Evolutionary conservation across 2,888 invertebrate genomes (phyloP).

Genomic region (Euspilapteryx auroguttella): DNA sequence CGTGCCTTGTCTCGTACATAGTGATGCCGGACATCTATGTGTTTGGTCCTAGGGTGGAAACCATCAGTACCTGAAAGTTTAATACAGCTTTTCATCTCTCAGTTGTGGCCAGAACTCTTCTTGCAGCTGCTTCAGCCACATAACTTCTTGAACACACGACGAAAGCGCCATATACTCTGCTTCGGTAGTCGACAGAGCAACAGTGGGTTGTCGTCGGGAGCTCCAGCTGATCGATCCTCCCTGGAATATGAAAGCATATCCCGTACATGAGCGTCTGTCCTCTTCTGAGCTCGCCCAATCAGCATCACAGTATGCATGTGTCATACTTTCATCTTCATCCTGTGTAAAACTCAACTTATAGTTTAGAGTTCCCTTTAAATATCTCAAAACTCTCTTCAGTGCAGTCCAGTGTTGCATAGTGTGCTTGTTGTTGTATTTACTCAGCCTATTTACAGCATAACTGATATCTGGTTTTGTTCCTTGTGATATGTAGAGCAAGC

Average conservation of each 20-base stretch:
- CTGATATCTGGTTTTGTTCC: constrained; percentile 7
- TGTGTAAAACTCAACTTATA: constrained; percentile 5
- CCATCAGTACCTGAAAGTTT: neutral
- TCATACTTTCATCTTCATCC: constrained; percentile 1
- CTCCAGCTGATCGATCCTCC: constrained; percentile 9
- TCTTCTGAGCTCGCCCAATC: constrained; percentile 8
- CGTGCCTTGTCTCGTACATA: constrained; percentile 8
- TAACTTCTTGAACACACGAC: neutral
- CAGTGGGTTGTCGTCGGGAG: constrained; percentile 3
- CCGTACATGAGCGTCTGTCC: constrained; percentile 8
- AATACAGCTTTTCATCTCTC: neutral
- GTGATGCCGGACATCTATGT: constrained; percentile 8
- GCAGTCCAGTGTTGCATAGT: constrained; percentile 8
- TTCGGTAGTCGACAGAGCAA: neutral
- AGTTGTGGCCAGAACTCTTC: no score
- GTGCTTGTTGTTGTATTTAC: constrained; percentile 7
- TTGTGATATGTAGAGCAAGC: constrained; percentile 4
- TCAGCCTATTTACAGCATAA: constrained; percentile 5
- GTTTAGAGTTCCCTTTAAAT: constrained; percentile 9
- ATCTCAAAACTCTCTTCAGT: constrained; percentile 7
- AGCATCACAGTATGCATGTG: constrained; percentile 9
- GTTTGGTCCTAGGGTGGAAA: constrained; percentile 3
- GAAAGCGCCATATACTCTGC: neutral
- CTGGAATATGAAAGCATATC: constrained; percentile 8
- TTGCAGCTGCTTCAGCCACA: no score